These are phyloP conservation scores for Alethe diademata DNA, from an alignment of 2,113 vertebrate genomes.

Conservation along the genomic window DNA sequence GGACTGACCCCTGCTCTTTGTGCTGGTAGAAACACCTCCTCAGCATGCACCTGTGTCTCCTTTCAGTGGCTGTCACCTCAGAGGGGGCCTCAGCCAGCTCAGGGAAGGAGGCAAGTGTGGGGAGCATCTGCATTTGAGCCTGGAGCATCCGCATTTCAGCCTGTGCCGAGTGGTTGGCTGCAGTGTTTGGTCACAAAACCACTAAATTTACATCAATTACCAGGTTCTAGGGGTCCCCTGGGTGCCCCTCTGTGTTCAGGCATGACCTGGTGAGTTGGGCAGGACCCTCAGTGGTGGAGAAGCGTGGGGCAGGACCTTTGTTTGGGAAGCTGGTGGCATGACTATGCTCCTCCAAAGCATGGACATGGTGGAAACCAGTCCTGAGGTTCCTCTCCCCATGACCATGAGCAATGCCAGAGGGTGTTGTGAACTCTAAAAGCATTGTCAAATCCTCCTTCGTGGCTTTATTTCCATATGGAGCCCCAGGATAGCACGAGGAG, in stretches of 20 bases:
- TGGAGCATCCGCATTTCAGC: neutral
- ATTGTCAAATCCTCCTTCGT: fast-evolving
- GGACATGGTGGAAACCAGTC: neutral
- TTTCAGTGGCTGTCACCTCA: neutral
- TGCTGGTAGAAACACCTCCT: neutral
- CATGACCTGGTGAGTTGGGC: neutral
- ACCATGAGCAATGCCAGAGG: neutral
- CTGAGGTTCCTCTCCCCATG: neutral
- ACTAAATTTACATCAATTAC: neutral
- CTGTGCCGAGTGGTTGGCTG: neutral
- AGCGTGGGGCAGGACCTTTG: neutral
- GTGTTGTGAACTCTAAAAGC: neutral
- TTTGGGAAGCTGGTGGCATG: neutral
- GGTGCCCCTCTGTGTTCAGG: neutral
- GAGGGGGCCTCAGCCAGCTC: neutral
- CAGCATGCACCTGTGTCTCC: neutral
- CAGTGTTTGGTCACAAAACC: neutral
- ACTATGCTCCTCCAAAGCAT: neutral
- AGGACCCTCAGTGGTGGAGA: neutral
- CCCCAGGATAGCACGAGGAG: neutral
- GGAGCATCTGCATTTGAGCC: neutral
- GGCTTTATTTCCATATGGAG: neutral
- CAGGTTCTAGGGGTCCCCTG: neutral
- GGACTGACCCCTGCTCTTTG: neutral
- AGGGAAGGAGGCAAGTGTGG: neutral